These are phyloP conservation scores for Meleagris gallopavo DNA, from an alignment of 2,113 vertebrate genomes.

Conservation along the genomic window DNA sequence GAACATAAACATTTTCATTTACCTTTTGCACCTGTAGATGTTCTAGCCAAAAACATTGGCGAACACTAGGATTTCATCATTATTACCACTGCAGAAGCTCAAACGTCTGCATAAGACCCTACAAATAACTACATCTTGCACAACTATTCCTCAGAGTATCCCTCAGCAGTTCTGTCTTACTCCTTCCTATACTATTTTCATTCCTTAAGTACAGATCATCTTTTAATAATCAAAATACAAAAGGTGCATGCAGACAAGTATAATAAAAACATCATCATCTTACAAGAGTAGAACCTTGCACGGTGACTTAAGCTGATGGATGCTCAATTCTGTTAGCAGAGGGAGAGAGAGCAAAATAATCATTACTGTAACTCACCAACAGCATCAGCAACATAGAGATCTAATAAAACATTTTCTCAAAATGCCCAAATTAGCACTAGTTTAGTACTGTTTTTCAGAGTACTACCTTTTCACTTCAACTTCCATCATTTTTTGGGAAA, in stretches of 20 bases:
- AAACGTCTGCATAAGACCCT: background rate
- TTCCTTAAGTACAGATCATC: background rate
- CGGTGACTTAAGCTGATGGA: background rate
- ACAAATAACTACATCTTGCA: background rate
- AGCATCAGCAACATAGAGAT: background rate
- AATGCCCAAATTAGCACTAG: background rate
- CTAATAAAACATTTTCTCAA: background rate
- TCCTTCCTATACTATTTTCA: background rate
- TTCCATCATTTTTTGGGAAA: background rate
- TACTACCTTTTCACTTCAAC: background rate
- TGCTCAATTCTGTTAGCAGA: background rate
- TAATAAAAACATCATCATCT: background rate
- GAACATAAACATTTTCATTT: background rate
- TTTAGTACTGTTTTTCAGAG: background rate
- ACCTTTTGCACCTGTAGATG: background rate
- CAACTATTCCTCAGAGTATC: background rate
- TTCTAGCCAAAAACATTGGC: background rate
- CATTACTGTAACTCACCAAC: background rate
- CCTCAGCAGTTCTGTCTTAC: background rate
- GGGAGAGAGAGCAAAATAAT: fast-evolving
- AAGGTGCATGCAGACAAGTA: background rate
- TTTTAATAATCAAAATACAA: background rate
- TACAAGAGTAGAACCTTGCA: background rate
- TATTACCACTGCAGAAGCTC: background rate
- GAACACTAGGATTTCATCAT: background rate